Conservation (phyloP, 2,888 invertebrate species). For the Ganaspis brasiliensis region DNA sequence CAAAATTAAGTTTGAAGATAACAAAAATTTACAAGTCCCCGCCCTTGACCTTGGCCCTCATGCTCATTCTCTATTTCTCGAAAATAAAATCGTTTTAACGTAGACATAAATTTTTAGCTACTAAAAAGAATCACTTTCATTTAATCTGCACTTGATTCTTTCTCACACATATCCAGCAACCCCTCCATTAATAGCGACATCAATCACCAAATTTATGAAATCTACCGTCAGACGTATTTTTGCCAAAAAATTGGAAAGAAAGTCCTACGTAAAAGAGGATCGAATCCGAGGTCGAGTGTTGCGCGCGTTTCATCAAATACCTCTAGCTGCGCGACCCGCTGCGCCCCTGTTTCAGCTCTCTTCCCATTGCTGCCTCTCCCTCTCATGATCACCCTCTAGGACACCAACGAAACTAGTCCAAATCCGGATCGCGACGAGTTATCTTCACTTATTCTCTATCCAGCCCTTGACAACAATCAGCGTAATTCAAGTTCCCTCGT, state of each 20-base stretch:
- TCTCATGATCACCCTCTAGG: not conserved
- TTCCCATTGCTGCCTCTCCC: slow-evolving; percentile 14
- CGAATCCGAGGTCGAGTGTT: slow-evolving; percentile 47
- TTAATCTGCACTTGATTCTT: slow-evolving; percentile 8
- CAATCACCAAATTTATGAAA: too few relatives aligned
- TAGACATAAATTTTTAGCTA: not conserved
- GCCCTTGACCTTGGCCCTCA: too few relatives aligned
- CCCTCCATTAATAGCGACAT: not conserved
- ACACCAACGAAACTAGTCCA: slow-evolving; percentile 24
- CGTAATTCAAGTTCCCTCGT: not conserved
- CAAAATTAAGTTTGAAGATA: too few relatives aligned
- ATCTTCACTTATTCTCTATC: slow-evolving; percentile 7
- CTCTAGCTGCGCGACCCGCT: slow-evolving; percentile 57
- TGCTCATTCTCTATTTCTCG: not conserved
- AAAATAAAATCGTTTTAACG: not conserved
- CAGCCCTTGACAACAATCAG: not conserved
- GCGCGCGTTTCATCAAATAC: slow-evolving; percentile 52
- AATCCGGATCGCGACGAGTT: slow-evolving; percentile 35
- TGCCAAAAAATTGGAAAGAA: too few relatives aligned
- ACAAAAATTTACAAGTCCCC: too few relatives aligned
- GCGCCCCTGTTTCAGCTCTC: slow-evolving; percentile 51
- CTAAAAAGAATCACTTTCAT: not conserved
- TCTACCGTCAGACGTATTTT: too few relatives aligned
- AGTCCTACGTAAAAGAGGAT: slow-evolving; percentile 32
- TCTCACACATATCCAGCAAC: not conserved